phyloP scores from a whole-genome alignment of 2,113 vertebrate species.

The Limnothrissa miodon region DNA sequence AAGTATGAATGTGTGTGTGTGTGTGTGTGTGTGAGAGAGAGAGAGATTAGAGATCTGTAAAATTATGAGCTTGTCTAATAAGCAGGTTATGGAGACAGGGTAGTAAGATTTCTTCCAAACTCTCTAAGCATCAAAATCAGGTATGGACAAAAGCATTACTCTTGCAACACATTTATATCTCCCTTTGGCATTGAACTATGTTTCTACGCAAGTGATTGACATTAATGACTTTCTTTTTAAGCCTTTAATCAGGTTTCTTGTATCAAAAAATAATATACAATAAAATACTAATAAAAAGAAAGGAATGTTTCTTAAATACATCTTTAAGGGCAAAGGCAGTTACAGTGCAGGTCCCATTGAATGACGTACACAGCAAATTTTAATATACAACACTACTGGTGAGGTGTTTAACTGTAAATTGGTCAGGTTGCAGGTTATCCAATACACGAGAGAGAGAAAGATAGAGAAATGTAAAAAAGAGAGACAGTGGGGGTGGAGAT shows the following conservation, averaged over 20 bases:
- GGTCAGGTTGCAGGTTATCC: background rate
- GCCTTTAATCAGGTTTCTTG: background rate
- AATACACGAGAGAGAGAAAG: background rate
- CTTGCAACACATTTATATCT: background rate
- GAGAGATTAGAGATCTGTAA: background rate
- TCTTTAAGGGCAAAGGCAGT: background rate
- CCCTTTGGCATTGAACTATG: background rate
- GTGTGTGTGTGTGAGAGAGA: background rate
- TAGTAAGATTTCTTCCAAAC: background rate
- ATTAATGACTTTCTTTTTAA: background rate
- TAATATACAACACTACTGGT: background rate
- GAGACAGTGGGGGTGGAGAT: constrained; percentile 8
- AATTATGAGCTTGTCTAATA: background rate
- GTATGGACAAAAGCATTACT: background rate
- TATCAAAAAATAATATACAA: background rate
- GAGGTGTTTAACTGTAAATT: background rate
- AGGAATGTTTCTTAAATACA: background rate
- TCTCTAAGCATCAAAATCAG: background rate
- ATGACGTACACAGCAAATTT: background rate
- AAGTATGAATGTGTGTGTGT: background rate
- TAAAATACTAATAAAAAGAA: too few relatives aligned
- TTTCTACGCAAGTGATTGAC: background rate
- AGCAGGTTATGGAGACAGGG: background rate
- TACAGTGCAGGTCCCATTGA: background rate
- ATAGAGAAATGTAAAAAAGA: background rate